These are phyloP conservation scores for Nephrotoma flavescens DNA, from an alignment of 2,888 invertebrate species.

Conservation along the genomic window DNA sequence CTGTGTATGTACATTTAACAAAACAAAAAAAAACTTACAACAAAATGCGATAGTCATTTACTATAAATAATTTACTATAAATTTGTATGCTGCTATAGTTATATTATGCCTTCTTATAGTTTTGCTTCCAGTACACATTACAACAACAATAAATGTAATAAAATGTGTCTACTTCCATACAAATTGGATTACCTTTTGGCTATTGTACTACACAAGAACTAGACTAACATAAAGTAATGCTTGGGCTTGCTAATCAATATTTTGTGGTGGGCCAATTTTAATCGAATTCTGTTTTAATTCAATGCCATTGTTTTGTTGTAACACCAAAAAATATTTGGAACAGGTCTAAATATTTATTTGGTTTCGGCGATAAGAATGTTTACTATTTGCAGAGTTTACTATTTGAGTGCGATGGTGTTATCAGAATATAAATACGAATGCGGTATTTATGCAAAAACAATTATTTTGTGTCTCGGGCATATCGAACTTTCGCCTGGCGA, in stretches of 20 bases:
- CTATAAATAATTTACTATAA: background rate
- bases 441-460: too few relatives aligned
- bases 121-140: background rate
- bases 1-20: too few relatives aligned
- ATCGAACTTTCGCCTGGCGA: too few relatives aligned
- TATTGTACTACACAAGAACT: background rate
- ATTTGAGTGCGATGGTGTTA: background rate
- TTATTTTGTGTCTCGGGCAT: too few relatives aligned
- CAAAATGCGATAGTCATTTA: background rate
- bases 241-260: background rate
- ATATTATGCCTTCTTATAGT: background rate
- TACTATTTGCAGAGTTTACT: background rate
- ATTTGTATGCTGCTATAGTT: background rate
- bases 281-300: background rate
- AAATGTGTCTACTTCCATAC: background rate
- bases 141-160: background rate
- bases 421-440: background rate
- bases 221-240: background rate
- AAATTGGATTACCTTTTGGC: background rate
- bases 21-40: background rate
- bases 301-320: background rate
- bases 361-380: background rate
- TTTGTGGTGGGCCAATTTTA: background rate
- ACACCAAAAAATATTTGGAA: background rate
- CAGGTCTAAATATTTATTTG: background rate